Percentiles rank a stretch among this genome's conserved stretches.
phyloP scores from a whole-genome alignment of 1,140 invertebrate species.

The Atta cephalotes region DNA sequence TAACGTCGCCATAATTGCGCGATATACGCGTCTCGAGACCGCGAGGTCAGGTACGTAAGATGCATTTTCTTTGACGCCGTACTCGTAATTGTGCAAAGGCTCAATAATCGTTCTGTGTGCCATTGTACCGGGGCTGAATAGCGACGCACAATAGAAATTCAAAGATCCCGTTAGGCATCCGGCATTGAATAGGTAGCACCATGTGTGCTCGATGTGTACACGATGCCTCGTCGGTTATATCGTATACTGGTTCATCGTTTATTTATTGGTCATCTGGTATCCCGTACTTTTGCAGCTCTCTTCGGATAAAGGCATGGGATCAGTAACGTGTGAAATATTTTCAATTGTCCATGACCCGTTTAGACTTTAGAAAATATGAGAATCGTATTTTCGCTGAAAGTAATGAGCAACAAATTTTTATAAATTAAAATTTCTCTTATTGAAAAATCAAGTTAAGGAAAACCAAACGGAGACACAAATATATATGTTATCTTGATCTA shows the following conservation, averaged over 20 bases:
- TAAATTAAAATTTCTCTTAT: no score
- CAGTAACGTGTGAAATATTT: background rate
- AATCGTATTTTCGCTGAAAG: no score
- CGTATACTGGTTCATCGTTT: conserved; percentile 16
- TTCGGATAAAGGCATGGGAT: background rate
- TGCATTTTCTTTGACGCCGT: conserved; percentile 38
- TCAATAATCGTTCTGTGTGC: conserved; percentile 32
- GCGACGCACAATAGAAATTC: conserved; percentile 50
- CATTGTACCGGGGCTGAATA: conserved; percentile 56
- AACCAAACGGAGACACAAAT: no score
- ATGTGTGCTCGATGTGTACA: background rate
- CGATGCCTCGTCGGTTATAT: background rate
- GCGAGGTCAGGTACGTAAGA: conserved; percentile 38
- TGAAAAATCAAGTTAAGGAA: no score
- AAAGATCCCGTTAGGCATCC: conserved; percentile 60
- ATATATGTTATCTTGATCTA: no score
- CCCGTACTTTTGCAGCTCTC: background rate
- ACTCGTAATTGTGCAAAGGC: conserved; percentile 9
- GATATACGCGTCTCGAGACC: conserved; percentile 23
- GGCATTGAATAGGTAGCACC: conserved; percentile 42
- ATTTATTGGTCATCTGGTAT: conserved; percentile 21
- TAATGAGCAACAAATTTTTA: no score
- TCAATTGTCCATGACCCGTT: background rate
- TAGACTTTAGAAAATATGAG: no score
- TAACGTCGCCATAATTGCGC: conserved; percentile 24